phyloP scores from a whole-genome alignment of 1,140 invertebrate species.

The Leptinotarsa texana region DNA sequence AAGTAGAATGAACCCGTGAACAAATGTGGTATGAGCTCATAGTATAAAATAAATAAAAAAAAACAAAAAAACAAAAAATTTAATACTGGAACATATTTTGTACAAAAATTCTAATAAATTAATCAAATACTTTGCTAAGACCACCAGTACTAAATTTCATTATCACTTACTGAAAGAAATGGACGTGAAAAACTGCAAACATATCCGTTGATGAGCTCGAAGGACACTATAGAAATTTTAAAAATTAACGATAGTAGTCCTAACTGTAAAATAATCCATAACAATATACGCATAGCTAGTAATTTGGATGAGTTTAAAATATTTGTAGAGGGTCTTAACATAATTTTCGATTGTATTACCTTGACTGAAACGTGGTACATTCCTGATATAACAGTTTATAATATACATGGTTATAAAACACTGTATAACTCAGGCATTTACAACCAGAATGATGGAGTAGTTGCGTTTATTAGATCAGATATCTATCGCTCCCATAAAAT shows the following conservation, averaged over 20 bases:
- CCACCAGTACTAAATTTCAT: no score
- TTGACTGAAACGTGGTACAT: background rate
- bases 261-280: constrained; percentile 10
- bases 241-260: background rate
- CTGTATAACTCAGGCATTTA: background rate
- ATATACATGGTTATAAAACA: constrained; percentile 12
- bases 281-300: background rate
- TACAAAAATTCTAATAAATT: no score
- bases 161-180: background rate
- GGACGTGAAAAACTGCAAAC: background rate
- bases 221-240: background rate
- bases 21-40: no score
- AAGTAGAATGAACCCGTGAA: no score
- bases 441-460: constrained; percentile 16
- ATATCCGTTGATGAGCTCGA: background rate
- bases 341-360: constrained; percentile 6
- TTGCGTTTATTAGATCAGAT: background rate
- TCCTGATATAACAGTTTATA: background rate
- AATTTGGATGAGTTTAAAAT: constrained; percentile 7
- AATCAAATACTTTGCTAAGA: no score
- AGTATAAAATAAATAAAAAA: no score
- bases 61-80: no score
- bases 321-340: background rate
- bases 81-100: no score
- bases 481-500: background rate